A percentile compares a stretch with the other conserved stretches of the same genome.
phyloP scores from a whole-genome alignment of 2,797 vertebrate genomes.

The Argyrosomus regius region DNA sequence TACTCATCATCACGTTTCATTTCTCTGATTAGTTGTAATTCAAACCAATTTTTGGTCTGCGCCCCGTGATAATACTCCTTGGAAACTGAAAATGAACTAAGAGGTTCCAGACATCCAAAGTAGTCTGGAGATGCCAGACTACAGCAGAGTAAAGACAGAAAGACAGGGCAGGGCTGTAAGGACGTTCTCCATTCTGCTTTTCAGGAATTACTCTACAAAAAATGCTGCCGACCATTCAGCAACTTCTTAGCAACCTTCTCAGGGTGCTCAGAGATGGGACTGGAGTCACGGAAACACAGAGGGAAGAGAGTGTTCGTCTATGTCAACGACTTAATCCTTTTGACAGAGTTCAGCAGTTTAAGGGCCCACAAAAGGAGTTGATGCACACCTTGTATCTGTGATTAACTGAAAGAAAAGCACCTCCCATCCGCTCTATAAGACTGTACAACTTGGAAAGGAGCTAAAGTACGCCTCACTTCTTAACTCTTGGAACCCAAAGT shows the following conservation, averaged over 20 bases:
- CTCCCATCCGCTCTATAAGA: not conserved
- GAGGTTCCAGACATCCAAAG: not conserved
- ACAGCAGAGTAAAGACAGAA: not conserved
- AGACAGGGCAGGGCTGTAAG: too few species aligned
- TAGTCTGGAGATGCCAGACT: not conserved
- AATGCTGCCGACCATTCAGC: not conserved
- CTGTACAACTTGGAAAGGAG: not conserved
- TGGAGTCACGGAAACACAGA: not conserved
- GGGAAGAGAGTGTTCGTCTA: not conserved
- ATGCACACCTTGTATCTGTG: not conserved
- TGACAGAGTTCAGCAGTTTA: not conserved
- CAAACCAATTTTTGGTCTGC: not conserved
- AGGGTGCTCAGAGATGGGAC: not conserved
- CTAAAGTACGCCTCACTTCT: not conserved
- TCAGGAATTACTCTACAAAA: too few species aligned
- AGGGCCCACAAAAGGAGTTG: not conserved
- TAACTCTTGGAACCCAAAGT: not conserved
- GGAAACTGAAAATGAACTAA: not conserved
- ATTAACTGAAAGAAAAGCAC: not conserved
- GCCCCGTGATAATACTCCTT: not conserved
- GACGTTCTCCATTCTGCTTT: not conserved
- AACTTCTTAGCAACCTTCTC: not conserved
- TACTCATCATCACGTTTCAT: too few species aligned
- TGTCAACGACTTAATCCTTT: not conserved
- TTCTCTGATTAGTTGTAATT: too few species aligned